Percentiles rank a stretch among this genome's conserved stretches.
phyloP scores from a whole-genome alignment of 1,140 invertebrate species.

The Camponotus pennsylvanicus region DNA sequence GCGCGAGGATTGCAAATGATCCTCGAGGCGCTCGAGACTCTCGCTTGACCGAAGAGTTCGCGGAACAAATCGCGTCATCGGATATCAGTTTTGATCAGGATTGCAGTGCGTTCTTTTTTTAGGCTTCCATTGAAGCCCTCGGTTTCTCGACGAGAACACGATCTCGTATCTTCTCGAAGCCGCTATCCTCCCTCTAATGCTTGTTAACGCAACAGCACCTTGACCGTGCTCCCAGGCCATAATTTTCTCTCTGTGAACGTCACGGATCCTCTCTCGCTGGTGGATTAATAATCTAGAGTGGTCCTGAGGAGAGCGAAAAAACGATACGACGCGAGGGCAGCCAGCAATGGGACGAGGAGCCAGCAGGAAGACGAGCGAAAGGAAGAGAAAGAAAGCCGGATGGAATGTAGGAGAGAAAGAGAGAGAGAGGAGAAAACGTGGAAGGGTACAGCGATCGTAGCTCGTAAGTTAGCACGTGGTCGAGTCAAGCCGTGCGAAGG shows the following conservation, averaged over 20 bases:
- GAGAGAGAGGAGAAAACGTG: conserved; percentile 71
- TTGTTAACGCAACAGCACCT: conserved; percentile 76
- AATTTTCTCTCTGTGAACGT: conserved; percentile 73
- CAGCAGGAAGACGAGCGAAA: conserved; percentile 1
- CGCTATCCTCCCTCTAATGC: conserved; percentile 43
- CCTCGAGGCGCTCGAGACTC: background rate
- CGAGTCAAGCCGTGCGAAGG: conserved; percentile 78
- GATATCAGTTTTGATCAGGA: conserved; percentile 22
- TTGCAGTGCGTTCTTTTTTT: too few species aligned
- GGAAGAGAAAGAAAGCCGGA: conserved; percentile 12
- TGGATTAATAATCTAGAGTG: conserved; percentile 78
- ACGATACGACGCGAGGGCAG: conserved; percentile 64
- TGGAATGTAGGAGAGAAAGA: conserved; percentile 38
- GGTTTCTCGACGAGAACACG: conserved; percentile 20
- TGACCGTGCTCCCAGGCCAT: conserved; percentile 67
- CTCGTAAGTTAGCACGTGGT: conserved; percentile 86
- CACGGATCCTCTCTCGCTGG: conserved; percentile 67
- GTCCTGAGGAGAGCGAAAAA: conserved; percentile 70
- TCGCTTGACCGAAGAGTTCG: background rate
- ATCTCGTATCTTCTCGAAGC: conserved; percentile 58
- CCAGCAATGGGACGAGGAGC: conserved; percentile 34
- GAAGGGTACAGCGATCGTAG: conserved; percentile 79
- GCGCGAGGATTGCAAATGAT: conserved; percentile 14
- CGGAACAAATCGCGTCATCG: background rate
- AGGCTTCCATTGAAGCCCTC: background rate